Conservation (phyloP, 2,888 invertebrate species). For the Papilio demoleus region DNA sequence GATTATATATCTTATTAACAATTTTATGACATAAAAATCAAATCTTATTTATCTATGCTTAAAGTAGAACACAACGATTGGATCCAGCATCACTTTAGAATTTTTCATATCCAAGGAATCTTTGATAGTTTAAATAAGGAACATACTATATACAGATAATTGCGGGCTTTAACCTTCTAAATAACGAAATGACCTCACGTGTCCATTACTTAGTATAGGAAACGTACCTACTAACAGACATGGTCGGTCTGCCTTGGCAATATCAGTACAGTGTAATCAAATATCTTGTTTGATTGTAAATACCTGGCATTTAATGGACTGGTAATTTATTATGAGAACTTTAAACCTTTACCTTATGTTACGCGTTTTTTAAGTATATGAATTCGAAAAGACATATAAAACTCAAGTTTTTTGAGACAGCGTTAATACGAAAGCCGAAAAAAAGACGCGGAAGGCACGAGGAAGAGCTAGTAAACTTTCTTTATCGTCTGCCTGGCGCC, state of each 20-base stretch:
- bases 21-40: too few species aligned
- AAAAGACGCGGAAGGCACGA: not conserved
- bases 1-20: not conserved
- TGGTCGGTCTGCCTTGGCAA: not conserved
- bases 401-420: too few species aligned
- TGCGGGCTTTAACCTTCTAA: slow-evolving; percentile 22
- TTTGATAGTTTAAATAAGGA: not conserved
- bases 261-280: slow-evolving; percentile 4
- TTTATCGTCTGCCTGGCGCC: slow-evolving; percentile 64
- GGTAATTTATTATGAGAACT: not conserved
- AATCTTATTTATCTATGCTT: too few species aligned
- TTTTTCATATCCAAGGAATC: too few species aligned
- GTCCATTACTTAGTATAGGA: slow-evolving; percentile 9
- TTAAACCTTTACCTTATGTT: not conserved
- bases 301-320: not conserved
- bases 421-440: too few species aligned
- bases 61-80: too few species aligned
- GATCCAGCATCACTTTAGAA: too few species aligned
- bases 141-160: not conserved
- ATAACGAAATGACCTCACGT: slow-evolving; percentile 27
- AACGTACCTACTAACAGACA: not conserved
- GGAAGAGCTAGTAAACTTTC: slow-evolving; percentile 59
- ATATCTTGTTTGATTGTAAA: slow-evolving; percentile 11
- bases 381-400: too few species aligned
- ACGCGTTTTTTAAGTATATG: not conserved